phyloP scores from a whole-genome alignment of 2,113 vertebrate genomes.

The Isichthys henryi region DNA sequence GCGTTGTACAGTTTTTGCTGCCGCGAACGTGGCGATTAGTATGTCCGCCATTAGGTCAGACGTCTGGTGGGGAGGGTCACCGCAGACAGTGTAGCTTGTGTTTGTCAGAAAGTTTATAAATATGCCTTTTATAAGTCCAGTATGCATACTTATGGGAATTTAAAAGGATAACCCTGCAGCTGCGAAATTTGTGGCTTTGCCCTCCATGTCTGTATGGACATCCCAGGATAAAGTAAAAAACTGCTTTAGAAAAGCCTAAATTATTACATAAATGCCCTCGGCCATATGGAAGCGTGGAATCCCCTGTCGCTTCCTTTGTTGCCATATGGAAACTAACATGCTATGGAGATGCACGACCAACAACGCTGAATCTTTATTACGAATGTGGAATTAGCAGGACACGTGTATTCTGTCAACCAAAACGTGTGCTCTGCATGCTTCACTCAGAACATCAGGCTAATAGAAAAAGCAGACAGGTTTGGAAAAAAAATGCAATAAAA shows the following conservation, averaged over 20 bases:
- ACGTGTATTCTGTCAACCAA: neutral
- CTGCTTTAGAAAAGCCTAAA: neutral
- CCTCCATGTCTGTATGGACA: neutral
- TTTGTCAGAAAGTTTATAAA: too few species aligned
- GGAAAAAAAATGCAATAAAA: conserved; percentile 66
- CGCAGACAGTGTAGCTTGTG: neutral
- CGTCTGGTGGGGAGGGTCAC: neutral
- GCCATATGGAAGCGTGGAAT: neutral
- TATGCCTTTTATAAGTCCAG: neutral
- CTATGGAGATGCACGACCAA: neutral
- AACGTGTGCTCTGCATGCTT: neutral
- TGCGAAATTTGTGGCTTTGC: neutral
- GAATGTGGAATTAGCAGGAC: neutral
- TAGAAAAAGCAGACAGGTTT: neutral
- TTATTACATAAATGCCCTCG: neutral
- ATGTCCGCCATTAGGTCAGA: neutral
- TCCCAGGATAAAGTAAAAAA: neutral
- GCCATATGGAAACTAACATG: neutral
- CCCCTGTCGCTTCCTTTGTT: too few species aligned
- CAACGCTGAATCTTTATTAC: neutral
- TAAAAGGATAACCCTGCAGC: neutral
- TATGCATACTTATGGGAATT: neutral
- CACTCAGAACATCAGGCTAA: neutral
- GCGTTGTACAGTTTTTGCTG: neutral
- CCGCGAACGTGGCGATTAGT: neutral